These are phyloP conservation scores for Elegia similella DNA, from an alignment of 2,888 invertebrate species.

Conservation along the genomic window DNA sequence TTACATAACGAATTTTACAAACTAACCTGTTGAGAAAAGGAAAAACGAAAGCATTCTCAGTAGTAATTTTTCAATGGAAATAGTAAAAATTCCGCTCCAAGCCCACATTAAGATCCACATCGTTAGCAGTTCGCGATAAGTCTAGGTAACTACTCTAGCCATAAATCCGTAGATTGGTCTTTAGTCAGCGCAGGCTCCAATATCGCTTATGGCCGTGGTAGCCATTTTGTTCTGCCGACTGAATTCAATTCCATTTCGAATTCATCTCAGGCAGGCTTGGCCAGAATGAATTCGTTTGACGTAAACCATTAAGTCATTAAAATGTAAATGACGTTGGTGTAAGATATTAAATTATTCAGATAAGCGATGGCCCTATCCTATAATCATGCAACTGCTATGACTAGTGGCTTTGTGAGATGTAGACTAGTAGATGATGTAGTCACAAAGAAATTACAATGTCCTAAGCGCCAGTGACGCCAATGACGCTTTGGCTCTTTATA, in stretches of 20 bases:
- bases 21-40: too few relatives aligned
- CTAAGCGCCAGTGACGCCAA: too few relatives aligned
- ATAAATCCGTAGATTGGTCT: conserved; percentile 15
- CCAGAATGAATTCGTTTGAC: conserved; percentile 11
- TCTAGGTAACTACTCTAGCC: conserved; percentile 1
- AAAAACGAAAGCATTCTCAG: too few relatives aligned
- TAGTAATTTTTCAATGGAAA: too few relatives aligned
- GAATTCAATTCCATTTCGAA: conserved; percentile 47
- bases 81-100: not conserved
- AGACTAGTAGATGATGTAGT: too few relatives aligned
- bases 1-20: too few relatives aligned
- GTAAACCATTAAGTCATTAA: not conserved
- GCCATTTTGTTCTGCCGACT: conserved; percentile 31
- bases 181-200: conserved; percentile 14
- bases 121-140: conserved; percentile 11
- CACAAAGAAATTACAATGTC: too few relatives aligned
- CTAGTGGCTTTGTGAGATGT: too few relatives aligned
- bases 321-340: not conserved
- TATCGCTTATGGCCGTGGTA: conserved; percentile 15
- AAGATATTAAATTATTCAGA: not conserved
- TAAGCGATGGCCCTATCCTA: not conserved
- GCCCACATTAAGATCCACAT: not conserved
- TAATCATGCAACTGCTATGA: not conserved
- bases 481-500: too few relatives aligned
- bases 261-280: conserved; percentile 24